Base-by-base conservation (phyloP, 2,888 invertebrate species). In the Gisinianus flammeolus region DNA sequence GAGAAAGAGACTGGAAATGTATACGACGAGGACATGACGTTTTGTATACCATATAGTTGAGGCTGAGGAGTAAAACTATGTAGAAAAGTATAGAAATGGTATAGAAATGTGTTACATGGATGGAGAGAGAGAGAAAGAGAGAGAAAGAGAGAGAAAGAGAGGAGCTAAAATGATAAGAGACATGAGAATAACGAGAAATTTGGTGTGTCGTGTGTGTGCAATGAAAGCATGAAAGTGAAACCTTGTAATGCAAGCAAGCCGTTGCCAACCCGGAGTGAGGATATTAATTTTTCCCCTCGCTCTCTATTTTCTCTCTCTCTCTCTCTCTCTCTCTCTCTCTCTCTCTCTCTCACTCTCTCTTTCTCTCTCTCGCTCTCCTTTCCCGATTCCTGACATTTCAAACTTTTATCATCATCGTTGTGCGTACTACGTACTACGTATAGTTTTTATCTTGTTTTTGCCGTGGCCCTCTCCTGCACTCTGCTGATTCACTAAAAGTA, bases 271-370 rank as follows among this genome's bases (percentile, higher is more conserved):
- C n/a, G 33, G 68, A 26, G 70, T 22, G 19, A 70, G 70, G 24
- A 52, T 70, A 70, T 70, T 52, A 70, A 5, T 70, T 70, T 70
- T 70, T 70, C 70, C 70, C 70, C 70, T 44, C 26, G 16, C 58
- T 58, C 22, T 22, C 58, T n/a, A 24, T 22, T 10, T 58, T 22
- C 10, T 44, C 22, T 22, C 26, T 22, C 24, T n/a, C 12, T 22
- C 22, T 22, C 58, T 58, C 26, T 58, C 58, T n/a, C 6, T 26
- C 33, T 33, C 68, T 30, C 22, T n/a, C 68, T 19, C 68, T 33
- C 22, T 58, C 58, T n/a, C 26, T 58, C 58, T 58, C 22, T 22
- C 58, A 58, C 10, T 22, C 24, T 58, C 58, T 8, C 16, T 26
- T 22, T n/a, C 58, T n/a, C 26, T 58, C 58, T 58, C 22, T 22